Conservation (phyloP, 2,888 invertebrate genomes). For the Scaptodrosophila latifasciaeformis region DNA sequence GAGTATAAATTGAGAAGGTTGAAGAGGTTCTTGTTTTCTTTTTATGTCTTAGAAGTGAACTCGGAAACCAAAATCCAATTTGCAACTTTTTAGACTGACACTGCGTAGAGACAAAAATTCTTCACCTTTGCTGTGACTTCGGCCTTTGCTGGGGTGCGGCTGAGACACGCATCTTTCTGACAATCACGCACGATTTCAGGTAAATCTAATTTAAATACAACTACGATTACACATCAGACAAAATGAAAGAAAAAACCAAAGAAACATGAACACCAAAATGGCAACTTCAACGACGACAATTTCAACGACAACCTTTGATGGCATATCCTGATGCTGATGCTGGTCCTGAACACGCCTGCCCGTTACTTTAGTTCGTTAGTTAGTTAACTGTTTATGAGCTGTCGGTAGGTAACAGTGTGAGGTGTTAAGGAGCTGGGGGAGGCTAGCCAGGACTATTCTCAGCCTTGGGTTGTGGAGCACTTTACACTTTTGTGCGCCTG, state of each 20-base stretch:
- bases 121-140: slow-evolving; percentile 12
- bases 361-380: slow-evolving; percentile 58
- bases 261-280: not conserved
- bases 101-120: slow-evolving; percentile 23
- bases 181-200: slow-evolving; percentile 70
- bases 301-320: not conserved
- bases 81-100: slow-evolving; percentile 62
- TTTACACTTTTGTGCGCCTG: slow-evolving; percentile 62
- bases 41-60: no score
- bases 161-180: slow-evolving; percentile 29
- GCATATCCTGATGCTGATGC: not conserved
- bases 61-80: slow-evolving; percentile 66
- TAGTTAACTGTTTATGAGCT: slow-evolving; percentile 64
- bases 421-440: not conserved
- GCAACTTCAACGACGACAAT: not conserved
- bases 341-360: slow-evolving; percentile 19
- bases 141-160: not conserved
- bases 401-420: not conserved
- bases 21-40: no score
- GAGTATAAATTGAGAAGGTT: no score
- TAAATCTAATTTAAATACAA: slow-evolving; percentile 67
- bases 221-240: slow-evolving; percentile 47
- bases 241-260: not conserved
- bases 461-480: slow-evolving; percentile 54
- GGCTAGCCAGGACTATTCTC: not conserved